phyloP scores from a whole-genome alignment of 2,113 vertebrate genomes.

The Galbula dea region DNA sequence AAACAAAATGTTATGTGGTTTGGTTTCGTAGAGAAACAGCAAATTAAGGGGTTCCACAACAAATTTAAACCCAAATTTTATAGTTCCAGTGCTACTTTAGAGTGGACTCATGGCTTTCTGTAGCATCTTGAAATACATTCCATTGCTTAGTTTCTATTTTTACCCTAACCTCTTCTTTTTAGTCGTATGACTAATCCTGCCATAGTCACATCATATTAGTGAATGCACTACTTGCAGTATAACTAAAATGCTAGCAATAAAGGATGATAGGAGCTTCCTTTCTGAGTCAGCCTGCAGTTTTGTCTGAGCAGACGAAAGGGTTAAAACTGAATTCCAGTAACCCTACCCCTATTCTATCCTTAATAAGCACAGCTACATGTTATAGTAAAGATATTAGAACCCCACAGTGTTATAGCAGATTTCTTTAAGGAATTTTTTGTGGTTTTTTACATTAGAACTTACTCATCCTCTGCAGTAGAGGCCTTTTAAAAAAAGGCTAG shows the following conservation, averaged over 20 bases:
- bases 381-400: background rate
- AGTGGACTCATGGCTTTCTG: background rate
- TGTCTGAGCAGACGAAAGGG: background rate
- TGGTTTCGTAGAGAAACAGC: background rate
- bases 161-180: background rate
- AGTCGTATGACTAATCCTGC: background rate
- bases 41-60: background rate
- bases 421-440: too few relatives aligned
- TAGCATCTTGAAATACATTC: background rate
- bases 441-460: background rate
- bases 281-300: background rate
- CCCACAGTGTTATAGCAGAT: background rate
- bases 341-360: background rate
- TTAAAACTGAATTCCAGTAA: background rate
- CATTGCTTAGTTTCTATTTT: background rate
- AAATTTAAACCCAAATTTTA: background rate
- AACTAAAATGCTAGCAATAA: background rate
- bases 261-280: background rate
- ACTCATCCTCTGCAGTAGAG: background rate
- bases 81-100: background rate
- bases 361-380: background rate
- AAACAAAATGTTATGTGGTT: background rate
- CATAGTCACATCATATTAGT: background rate
- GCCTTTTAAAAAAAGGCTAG: background rate
- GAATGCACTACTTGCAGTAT: accelerated